Base-by-base conservation (phyloP, 1,140 invertebrate species). In the Dryas iulia region DNA sequence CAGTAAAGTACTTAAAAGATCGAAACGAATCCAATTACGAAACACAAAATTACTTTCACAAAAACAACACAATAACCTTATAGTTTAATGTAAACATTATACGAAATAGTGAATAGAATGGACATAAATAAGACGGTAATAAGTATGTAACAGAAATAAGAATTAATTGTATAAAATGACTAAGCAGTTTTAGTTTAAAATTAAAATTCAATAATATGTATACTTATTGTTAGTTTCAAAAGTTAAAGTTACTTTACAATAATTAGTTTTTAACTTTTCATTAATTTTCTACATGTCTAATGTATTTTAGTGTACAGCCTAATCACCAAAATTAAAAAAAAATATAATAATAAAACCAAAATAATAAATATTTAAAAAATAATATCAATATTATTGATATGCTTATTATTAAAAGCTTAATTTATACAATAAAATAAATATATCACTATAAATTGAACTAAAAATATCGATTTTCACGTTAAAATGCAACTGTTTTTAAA, bases 21-120 rank as follows among this genome's bases (percentile, higher is more conserved):
- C 11, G 30, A 11, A 31, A 31, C 30, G 25, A 56, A 56, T 56
- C 24, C 52, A 56, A 56, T 56, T 56, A 56, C 53, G 23, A 26
- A 56, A 56, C 24, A 56, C 39, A 47, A 18, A 12, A 3, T 3
- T 39, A 56, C 53, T 56, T 56, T 56, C 24, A 56, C 24, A 26
- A 56, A 25, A 54, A 21, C 14, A 47, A 18, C 14, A 47, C 12
- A 39, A 8, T 18, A 18, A 25, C 23, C 24, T 56, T 24, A 14
- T 10, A 24, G 24, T 26, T 56, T 56, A 25, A 47, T 21, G 14
- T 47, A 47, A 18, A 47, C 39, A 39, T 21, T 47, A 18, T 8
- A 47, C 10, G 39, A 47, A 47, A 47, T 47, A 18, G 39, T 21
- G 18, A 21, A 47, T 47, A 18, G 39, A 47, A 47, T 47, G 21